phyloP scores from a whole-genome alignment of 2,797 vertebrate genomes.

The Sandelia bainsii region DNA sequence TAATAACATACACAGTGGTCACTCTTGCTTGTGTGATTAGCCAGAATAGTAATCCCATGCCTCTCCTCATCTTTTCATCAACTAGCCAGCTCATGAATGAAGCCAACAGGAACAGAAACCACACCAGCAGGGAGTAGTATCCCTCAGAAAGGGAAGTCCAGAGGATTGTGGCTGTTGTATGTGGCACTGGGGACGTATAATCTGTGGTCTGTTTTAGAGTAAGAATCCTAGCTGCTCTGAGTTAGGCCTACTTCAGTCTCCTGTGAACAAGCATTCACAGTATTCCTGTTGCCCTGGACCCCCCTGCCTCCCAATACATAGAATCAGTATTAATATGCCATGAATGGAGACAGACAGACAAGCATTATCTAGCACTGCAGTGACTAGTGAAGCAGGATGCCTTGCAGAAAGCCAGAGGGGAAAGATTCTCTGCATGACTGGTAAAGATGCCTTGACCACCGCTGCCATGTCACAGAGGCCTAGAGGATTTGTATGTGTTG shows the following conservation, averaged over 20 bases:
- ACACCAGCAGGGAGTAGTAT: slow-evolving; percentile 71
- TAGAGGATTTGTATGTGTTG: slow-evolving; percentile 32
- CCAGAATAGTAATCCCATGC: slow-evolving; percentile 62
- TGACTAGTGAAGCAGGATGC: slow-evolving; percentile 61
- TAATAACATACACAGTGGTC: slow-evolving; percentile 72
- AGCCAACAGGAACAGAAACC: slow-evolving; percentile 75
- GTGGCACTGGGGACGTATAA: slow-evolving; percentile 81
- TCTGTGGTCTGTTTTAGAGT: slow-evolving; percentile 80
- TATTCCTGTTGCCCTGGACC: slow-evolving; percentile 66
- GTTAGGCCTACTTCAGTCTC: slow-evolving; percentile 68
- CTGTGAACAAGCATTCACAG: slow-evolving; percentile 83
- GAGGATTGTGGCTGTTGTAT: slow-evolving; percentile 81
- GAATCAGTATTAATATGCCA: slow-evolving; percentile 84
- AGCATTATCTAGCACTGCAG: slow-evolving; percentile 75
- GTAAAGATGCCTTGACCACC: slow-evolving; percentile 47
- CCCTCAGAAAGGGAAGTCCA: slow-evolving; percentile 82
- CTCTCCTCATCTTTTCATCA: slow-evolving; percentile 73
- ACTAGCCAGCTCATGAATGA: slow-evolving; percentile 73
- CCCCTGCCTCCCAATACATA: slow-evolving; percentile 65
- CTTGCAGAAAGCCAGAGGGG: slow-evolving; percentile 65
- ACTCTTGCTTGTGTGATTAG: slow-evolving; percentile 61
- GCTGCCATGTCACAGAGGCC: slow-evolving; percentile 40
- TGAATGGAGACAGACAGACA: slow-evolving; percentile 83
- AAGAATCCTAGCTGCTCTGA: slow-evolving; percentile 65
- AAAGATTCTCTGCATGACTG: slow-evolving; percentile 63